Evolutionary conservation across 2,797 vertebrate species (phyloP), one percentile per base, ranked within the genome.

Genomic region (Lycodopsis pacificus): DNA sequence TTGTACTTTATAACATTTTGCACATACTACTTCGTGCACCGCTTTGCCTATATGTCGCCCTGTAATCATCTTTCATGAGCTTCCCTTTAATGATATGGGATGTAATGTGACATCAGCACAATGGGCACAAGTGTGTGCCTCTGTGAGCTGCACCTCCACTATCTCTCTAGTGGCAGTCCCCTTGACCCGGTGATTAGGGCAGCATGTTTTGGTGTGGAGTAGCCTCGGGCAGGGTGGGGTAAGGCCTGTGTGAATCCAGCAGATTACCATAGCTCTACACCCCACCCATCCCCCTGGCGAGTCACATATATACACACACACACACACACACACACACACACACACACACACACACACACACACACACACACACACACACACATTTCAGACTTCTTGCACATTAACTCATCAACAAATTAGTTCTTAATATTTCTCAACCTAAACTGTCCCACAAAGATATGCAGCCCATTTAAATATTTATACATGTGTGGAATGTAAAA

Each of bases 161-260:
- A 94, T 93, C 93, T 95, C 32, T 68, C 32, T 20, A 30, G 46
- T 73, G 71, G 90, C 92, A 95, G 90, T 89, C 71, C 79, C 77
- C 76, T 81, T 88, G 79, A 89, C 85, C 84, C 67, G 76, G 79
- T 87, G 93, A 92, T 94, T 93, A 94, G 84, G 82, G 57, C 73
- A 80, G 79, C 75, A 19, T 87, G 86, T 89, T 89, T 90, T 91
- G 83, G 85, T 89, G 91, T 88, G 87, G 83, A 72, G 46, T 84
- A 79, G 90, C 89, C 85, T 84, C 42, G 54, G 83, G 86, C 87
- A 91, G 94, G 94, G 94, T 93, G 94, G 91, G 93, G 89, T 91
- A 90, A 90, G 89, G 87, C 89, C 81, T 81, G 92, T 87, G 90
- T 95, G 94, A 95, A 94, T 93, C 94, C 90, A 90, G 67, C 81